These are phyloP conservation scores for Coenonympha arcania DNA, from an alignment of 2,888 invertebrate species.

Conservation along the genomic window DNA sequence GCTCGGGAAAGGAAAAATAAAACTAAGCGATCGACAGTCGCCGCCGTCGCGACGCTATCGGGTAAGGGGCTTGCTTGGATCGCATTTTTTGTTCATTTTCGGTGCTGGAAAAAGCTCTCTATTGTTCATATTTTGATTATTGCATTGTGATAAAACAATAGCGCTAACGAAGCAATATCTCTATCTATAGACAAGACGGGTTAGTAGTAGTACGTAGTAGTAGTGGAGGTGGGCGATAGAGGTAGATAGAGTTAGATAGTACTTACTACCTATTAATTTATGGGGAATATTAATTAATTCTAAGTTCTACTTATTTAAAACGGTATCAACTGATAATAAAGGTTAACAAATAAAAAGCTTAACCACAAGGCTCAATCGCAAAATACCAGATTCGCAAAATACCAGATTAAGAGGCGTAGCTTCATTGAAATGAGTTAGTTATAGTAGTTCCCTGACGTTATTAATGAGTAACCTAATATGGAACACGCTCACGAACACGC, in stretches of 20 bases:
- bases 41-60: conserved; percentile 35
- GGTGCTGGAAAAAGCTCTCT: not conserved
- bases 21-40: conserved; percentile 32
- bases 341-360: too few relatives aligned
- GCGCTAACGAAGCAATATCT: not conserved
- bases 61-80: too few relatives aligned
- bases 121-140: not conserved
- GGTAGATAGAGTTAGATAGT: too few relatives aligned
- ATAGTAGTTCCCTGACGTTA: conserved; percentile 37
- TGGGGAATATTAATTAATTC: too few relatives aligned
- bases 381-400: not conserved
- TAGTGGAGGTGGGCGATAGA: too few relatives aligned
- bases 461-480: conserved; percentile 23
- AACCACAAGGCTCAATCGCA: not conserved
- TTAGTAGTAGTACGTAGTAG: too few relatives aligned
- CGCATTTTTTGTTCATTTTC: not conserved
- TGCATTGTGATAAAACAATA: not conserved
- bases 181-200: not conserved
- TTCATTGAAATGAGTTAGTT: conserved; percentile 34
- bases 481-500: too few relatives aligned
- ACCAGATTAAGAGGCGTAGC: too few relatives aligned
- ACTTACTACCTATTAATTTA: too few relatives aligned
- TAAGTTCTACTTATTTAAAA: too few relatives aligned
- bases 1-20: conserved; percentile 46
- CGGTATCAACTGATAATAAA: too few relatives aligned